A percentile compares a stretch with the other conserved stretches of the same genome.
Conservation (phyloP, 2,113 vertebrate species). For the Plectropomus leopardus region DNA sequence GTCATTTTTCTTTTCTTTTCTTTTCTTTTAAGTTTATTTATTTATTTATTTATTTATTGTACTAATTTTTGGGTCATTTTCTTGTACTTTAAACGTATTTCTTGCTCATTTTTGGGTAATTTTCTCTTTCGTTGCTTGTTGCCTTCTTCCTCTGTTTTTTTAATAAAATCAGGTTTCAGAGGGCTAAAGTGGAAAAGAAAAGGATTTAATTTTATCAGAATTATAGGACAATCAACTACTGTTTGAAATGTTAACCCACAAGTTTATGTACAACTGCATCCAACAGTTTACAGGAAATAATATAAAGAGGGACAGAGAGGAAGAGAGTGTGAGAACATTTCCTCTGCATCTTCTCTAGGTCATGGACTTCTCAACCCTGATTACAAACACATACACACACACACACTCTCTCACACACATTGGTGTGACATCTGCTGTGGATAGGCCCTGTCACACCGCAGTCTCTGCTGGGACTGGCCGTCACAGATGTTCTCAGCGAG, state of each 20-base stretch:
- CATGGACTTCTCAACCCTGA: slow-evolving; percentile 50
- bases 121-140: no score
- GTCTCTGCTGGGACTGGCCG: slow-evolving; percentile 54
- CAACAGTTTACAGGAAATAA: not conserved
- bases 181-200: no score
- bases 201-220: slow-evolving; percentile 2
- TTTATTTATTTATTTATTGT: no score
- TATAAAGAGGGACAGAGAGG: not conserved
- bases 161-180: no score
- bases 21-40: no score
- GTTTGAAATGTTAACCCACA: not conserved
- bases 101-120: no score
- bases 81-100: no score
- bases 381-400: slow-evolving; percentile 35
- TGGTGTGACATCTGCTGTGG: slow-evolving; percentile 67
- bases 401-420: slow-evolving; percentile 36
- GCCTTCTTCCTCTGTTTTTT: no score
- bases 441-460: slow-evolving; percentile 64
- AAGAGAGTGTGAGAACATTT: slow-evolving; percentile 19
- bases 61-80: no score
- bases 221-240: not conserved
- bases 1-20: no score
- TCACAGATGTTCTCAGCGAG: slow-evolving; percentile 75
- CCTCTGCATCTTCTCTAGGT: slow-evolving; percentile 36
- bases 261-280: not conserved